Conservation (phyloP, 2,113 vertebrate species). For the Steatornis caripensis region DNA sequence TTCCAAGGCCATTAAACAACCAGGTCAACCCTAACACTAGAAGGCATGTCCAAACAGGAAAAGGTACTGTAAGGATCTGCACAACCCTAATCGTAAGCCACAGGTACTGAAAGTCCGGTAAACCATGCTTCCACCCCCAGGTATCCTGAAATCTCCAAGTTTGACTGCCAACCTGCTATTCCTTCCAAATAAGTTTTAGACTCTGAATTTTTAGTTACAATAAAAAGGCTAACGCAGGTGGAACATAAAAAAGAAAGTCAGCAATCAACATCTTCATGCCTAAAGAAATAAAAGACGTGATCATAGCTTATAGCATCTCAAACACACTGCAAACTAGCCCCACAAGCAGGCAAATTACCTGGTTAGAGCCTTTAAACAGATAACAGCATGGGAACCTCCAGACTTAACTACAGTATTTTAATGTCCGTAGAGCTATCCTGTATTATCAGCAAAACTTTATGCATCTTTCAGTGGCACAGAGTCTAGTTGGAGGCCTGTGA, state of each 20-base stretch:
- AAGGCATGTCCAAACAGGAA: background rate
- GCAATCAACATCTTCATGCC: background rate
- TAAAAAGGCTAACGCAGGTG: background rate
- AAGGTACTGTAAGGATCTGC: background rate
- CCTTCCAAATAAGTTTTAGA: background rate
- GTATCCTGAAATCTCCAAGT: background rate
- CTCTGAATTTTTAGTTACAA: background rate
- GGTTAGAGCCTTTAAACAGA: background rate
- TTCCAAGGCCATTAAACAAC: background rate
- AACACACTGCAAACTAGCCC: background rate
- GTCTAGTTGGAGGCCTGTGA: too few relatives aligned
- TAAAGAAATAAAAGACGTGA: background rate
- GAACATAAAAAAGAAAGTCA: background rate
- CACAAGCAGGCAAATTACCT: background rate
- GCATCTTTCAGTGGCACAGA: too few relatives aligned
- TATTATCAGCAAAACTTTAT: background rate
- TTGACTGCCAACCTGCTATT: background rate
- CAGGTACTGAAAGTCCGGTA: background rate
- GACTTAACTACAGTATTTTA: background rate
- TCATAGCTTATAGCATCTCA: background rate
- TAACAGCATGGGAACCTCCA: background rate
- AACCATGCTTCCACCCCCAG: background rate
- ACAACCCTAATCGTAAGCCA: background rate
- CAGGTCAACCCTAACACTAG: background rate
- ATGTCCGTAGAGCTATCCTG: accelerated